These are phyloP conservation scores for Amiota mariae DNA, from an alignment of 2,888 invertebrate genomes.

Conservation along the genomic window DNA sequence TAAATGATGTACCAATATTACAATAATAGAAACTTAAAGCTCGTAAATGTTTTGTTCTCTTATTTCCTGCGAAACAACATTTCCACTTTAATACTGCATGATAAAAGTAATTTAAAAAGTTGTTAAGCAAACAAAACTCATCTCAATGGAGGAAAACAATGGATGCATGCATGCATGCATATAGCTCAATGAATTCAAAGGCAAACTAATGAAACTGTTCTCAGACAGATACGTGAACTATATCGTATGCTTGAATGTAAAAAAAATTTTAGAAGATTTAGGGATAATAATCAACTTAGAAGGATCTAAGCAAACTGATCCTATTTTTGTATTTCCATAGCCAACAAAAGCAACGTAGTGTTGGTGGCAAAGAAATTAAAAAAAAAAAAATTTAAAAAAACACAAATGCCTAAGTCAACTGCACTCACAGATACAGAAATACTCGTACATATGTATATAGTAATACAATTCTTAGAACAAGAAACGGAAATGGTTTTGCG, in stretches of 20 bases:
- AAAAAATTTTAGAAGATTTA: no score
- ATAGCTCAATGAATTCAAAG: not conserved
- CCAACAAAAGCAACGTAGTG: constrained; percentile 11
- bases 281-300: not conserved
- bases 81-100: constrained; percentile 25
- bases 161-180: no score
- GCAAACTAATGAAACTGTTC: not conserved
- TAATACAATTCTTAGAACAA: constrained; percentile 38
- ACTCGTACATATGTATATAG: constrained; percentile 1
- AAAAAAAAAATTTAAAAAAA: constrained; percentile 41
- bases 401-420: constrained; percentile 40
- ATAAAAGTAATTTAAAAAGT: constrained; percentile 33
- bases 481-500: constrained; percentile 37
- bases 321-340: no score
- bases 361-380: constrained; percentile 17
- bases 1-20: no score
- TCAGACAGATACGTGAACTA: no score
- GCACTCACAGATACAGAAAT: constrained; percentile 26
- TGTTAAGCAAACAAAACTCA: constrained; percentile 30
- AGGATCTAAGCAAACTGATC: constrained; percentile 16
- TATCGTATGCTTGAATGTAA: no score
- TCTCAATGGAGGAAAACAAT: no score
- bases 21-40: no score
- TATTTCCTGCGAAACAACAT: not conserved
- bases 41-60: no score